phyloP scores from a whole-genome alignment of 2,113 vertebrate species.

The Ammodytes marinus region DNA sequence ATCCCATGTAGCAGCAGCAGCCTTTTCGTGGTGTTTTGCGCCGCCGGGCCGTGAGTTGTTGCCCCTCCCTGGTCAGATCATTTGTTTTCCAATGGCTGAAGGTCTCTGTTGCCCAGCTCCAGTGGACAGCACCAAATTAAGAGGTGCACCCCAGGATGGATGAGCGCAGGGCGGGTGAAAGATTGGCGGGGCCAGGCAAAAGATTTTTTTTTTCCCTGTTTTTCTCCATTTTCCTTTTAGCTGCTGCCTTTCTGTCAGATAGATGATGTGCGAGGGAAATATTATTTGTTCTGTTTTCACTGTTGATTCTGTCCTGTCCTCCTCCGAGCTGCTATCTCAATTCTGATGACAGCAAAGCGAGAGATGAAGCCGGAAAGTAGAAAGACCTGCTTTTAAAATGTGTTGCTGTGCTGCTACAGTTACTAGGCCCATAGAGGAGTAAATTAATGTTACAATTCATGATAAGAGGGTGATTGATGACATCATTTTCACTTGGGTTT shows the following conservation, averaged over 20 bases:
- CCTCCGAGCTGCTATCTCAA: slow-evolving; percentile 69
- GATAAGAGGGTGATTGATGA: slow-evolving; percentile 9
- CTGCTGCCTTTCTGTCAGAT: slow-evolving; percentile 77
- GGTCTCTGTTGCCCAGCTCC: slow-evolving; percentile 82
- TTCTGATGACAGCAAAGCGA: slow-evolving; percentile 61
- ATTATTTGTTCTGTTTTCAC: slow-evolving; percentile 79
- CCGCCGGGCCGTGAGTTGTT: slow-evolving; percentile 79
- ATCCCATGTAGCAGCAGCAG: slow-evolving; percentile 17
- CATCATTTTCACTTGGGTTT: background rate
- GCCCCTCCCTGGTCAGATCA: slow-evolving; percentile 79
- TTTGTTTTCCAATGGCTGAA: slow-evolving; percentile 86
- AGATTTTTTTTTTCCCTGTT: slow-evolving; percentile 71
- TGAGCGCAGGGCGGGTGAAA: slow-evolving; percentile 80
- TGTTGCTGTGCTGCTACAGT: slow-evolving; percentile 3
- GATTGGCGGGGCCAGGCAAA: slow-evolving; percentile 77
- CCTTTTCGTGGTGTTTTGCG: slow-evolving; percentile 24
- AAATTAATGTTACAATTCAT: slow-evolving; percentile 18
- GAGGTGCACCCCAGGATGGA: slow-evolving; percentile 84
- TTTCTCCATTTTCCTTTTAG: slow-evolving; percentile 48
- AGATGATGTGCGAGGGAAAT: slow-evolving; percentile 78
- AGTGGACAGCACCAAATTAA: slow-evolving; percentile 85
- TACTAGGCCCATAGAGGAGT: background rate
- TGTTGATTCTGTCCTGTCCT: slow-evolving; percentile 71
- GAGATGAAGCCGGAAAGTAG: slow-evolving; percentile 44
- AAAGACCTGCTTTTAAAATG: background rate